Base-by-base conservation (phyloP, 2,113 vertebrate species). In the Paramisgurnus dabryanus region DNA sequence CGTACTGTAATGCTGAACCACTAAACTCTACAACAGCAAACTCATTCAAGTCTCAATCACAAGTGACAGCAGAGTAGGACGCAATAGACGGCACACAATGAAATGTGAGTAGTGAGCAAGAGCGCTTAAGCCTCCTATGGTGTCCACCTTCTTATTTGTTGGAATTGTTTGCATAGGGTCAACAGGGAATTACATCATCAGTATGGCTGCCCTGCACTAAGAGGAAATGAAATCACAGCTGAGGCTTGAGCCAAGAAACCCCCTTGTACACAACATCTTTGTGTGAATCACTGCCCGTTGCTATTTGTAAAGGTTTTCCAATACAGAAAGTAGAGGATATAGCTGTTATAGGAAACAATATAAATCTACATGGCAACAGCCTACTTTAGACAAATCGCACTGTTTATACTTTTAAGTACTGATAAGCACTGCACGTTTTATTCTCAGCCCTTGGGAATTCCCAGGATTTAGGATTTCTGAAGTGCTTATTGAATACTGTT, bases 221-320 rank as follows among this genome's bases (percentile, higher is more conserved):
- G 88, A 93, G 92, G 92, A 94, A 93, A 93, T 93, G 85, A 93
- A 87, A 88, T 93, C 92, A 93, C 88, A 87, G 84, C 67, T 43
- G 83, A 90, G 90, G 85, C 83, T 82, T 79, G n/a, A 53, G 90
- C 91, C 91, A 60, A 80, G 65, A 58, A 58, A 65, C 57, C 43
- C 78, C 73, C 55, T 41, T 61, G 57, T 68, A 76, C 39, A 84
- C 40, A 80, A 78, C 86, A 86, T 86, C 78, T 84, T 85, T 79
- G 57, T 49, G 64, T 64, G 76, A 79, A 58, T 57, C 66, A 43
- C 41, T 53, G 45, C n/a, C 61, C 80, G 85, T 80, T 84, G 72
- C 84, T 86, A 72, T 83, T 84, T 81, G 71, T 27, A 9, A 86
- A 76, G 34, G 43, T 40, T 85, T 78, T 81, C 79, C 84, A 82